phyloP scores from a whole-genome alignment of 2,888 invertebrate species.

The Troilus luridus region DNA sequence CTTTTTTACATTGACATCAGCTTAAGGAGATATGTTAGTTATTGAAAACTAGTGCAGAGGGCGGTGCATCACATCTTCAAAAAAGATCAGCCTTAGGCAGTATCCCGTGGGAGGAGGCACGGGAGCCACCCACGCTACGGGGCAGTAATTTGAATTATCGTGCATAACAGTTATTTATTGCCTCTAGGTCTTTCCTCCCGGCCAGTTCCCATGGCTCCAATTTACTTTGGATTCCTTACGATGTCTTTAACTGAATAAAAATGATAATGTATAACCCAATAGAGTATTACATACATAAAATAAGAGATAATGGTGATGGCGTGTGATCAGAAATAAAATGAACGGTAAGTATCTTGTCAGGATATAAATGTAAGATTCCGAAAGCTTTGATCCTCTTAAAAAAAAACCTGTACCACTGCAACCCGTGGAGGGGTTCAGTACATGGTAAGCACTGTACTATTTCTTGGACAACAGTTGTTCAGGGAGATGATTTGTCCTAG shows the following conservation, averaged over 20 bases:
- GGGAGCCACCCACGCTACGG: neutral
- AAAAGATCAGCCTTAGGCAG: neutral
- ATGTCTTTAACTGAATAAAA: neutral
- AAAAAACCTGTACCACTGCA: too few species aligned
- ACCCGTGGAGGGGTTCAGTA: too few species aligned
- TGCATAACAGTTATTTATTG: neutral
- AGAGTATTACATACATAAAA: too few species aligned
- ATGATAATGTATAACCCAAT: neutral
- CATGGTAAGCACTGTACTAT: too few species aligned
- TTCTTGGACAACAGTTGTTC: too few species aligned
- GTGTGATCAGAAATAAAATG: too few species aligned
- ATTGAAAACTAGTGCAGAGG: neutral
- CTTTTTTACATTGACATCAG: neutral
- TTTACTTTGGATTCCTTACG: neutral
- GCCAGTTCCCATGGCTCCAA: neutral
- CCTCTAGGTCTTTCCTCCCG: neutral
- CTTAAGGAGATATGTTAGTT: neutral
- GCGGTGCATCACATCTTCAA: neutral
- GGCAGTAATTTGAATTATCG: conserved; percentile 9
- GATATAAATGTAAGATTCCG: too few species aligned
- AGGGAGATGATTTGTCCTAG: too few species aligned
- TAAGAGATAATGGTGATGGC: too few species aligned
- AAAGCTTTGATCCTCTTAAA: too few species aligned
- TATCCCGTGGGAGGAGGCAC: neutral
- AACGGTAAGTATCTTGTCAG: too few species aligned